These are phyloP conservation scores for Tiliacea aurago DNA, from an alignment of 2,888 invertebrate species.

Conservation along the genomic window DNA sequence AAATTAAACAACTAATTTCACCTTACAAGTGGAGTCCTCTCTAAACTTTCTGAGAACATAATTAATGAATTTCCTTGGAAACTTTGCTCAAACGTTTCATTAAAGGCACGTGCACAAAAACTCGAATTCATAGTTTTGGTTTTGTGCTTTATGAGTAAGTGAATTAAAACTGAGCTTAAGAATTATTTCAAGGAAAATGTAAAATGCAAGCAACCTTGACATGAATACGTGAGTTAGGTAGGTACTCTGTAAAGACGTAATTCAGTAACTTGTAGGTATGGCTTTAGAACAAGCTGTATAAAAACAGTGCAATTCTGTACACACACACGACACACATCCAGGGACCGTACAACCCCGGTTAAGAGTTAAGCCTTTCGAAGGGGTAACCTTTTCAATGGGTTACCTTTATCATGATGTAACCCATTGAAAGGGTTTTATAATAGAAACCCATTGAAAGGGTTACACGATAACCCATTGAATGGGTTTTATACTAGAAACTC, in stretches of 20 bases:
- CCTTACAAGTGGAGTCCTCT: constrained; percentile 49
- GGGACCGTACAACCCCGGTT: too few species aligned
- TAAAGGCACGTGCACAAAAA: constrained; percentile 56
- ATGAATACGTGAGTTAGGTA: constrained; percentile 17
- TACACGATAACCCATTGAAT: too few species aligned
- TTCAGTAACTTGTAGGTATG: neutral
- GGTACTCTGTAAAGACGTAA: neutral
- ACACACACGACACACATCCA: too few species aligned
- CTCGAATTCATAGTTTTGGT: constrained; percentile 51
- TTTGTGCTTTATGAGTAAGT: constrained; percentile 35
- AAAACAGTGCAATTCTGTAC: neutral
- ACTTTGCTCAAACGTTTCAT: constrained; percentile 58
- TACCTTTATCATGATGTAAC: too few species aligned
- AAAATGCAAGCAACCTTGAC: constrained; percentile 34
- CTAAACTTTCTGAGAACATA: constrained; percentile 58
- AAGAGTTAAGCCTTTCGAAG: too few species aligned
- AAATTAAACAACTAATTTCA: constrained; percentile 57
- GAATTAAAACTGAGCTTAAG: constrained; percentile 29
- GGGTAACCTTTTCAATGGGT: too few species aligned
- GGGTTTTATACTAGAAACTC: too few species aligned
- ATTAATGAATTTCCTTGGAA: constrained; percentile 65
- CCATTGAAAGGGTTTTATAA: too few species aligned
- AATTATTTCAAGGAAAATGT: constrained; percentile 39
- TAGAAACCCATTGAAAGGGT: too few species aligned
- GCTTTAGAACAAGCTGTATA: neutral